These are phyloP conservation scores for Rapana venosa DNA, from an alignment of 2,888 invertebrate species.

Conservation along the genomic window DNA sequence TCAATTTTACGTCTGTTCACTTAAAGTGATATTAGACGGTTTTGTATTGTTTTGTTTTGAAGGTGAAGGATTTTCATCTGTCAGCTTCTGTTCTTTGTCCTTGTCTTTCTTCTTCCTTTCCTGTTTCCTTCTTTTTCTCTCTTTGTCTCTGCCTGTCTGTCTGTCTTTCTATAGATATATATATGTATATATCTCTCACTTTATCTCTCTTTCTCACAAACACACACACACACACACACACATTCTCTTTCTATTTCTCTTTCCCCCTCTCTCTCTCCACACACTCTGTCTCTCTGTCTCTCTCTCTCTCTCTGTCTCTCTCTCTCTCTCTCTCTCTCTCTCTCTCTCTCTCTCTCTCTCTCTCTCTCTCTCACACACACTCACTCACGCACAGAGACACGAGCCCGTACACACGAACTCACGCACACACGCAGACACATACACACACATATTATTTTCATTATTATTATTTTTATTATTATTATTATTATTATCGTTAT, in stretches of 20 bases:
- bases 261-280: too few species aligned
- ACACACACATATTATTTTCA: too few species aligned
- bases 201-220: too few species aligned
- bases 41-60: too few species aligned
- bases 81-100: background rate
- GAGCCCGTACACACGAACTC: background rate
- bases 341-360: constrained; percentile 10
- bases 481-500: too few species aligned
- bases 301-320: constrained; percentile 14
- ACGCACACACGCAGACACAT: too few species aligned
- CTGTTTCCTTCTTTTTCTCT: background rate
- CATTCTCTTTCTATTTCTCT: background rate
- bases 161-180: background rate
- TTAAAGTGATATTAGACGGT: too few species aligned
- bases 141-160: background rate
- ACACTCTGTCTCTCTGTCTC: constrained; percentile 5
- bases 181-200: background rate
- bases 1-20: too few species aligned
- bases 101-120: background rate
- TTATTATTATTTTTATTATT: too few species aligned
- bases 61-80: too few species aligned
- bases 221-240: too few species aligned
- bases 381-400: too few species aligned
- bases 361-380: constrained; percentile 10
- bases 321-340: constrained; percentile 21